A percentile compares a stretch with the other conserved stretches of the same genome.
Conservation (phyloP, 2,888 invertebrate genomes). For the Clunio marinus region DNA sequence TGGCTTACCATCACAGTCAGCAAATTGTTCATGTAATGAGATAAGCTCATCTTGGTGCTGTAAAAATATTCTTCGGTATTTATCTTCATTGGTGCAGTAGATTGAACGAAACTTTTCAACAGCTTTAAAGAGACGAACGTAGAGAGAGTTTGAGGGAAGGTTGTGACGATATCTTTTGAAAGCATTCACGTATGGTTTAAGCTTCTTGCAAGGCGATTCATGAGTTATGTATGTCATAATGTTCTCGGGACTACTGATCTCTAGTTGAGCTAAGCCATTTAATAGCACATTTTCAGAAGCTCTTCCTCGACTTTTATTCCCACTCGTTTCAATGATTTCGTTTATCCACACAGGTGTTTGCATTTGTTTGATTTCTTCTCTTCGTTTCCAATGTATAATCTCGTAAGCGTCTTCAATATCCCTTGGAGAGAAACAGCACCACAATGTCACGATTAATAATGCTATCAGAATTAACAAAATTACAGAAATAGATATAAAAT, state of each 20-base stretch:
- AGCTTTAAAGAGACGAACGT: neutral
- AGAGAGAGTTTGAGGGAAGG: neutral
- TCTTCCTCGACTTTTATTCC: neutral
- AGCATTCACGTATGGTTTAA: neutral
- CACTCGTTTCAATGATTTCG: neutral
- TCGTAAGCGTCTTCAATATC: neutral
- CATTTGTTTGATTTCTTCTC: neutral
- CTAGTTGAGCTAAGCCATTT: neutral
- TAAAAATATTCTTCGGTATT: neutral
- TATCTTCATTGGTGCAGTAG: neutral
- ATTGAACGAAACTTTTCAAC: neutral
- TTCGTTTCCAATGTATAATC: neutral
- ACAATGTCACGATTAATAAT: neutral
- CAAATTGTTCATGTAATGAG: constrained; percentile 53
- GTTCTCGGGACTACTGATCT: neutral
- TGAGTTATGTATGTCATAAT: constrained; percentile 8
- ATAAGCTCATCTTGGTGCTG: constrained; percentile 42
- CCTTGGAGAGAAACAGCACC: neutral
- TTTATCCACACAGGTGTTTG: neutral
- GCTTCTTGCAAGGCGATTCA: neutral
- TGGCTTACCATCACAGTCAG: constrained; percentile 54
- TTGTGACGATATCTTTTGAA: neutral
- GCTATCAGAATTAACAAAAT: neutral
- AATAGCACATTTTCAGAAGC: neutral
- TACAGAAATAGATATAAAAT: neutral